These are phyloP conservation scores for Apamea monoglypha DNA, from an alignment of 2,888 invertebrate genomes.

Conservation along the genomic window DNA sequence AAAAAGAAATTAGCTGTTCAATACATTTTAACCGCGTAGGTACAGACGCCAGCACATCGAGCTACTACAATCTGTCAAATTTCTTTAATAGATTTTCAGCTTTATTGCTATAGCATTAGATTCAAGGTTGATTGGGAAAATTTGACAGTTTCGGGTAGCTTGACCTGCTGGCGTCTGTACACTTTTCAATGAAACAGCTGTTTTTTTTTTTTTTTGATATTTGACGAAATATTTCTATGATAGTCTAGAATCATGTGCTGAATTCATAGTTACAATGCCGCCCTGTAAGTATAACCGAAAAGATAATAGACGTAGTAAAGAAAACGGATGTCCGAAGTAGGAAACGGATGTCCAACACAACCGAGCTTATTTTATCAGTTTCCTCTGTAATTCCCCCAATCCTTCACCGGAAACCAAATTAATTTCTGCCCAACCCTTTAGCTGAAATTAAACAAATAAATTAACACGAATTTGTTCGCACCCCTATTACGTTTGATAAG, in stretches of 20 bases:
- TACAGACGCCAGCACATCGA: too few relatives aligned
- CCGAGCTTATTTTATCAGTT: conserved; percentile 35
- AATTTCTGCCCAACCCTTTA: conserved; percentile 37
- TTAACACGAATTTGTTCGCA: conserved; percentile 53
- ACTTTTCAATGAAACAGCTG: too few relatives aligned
- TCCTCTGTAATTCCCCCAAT: conserved; percentile 26
- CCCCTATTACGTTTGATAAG: conserved; percentile 38
- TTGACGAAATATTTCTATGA: not conserved
- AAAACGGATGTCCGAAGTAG: not conserved
- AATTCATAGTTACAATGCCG: too few relatives aligned
- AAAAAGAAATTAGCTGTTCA: too few relatives aligned
- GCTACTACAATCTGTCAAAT: too few relatives aligned
- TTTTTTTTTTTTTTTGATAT: too few relatives aligned
- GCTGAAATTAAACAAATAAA: conserved; percentile 54
- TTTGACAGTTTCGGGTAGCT: too few relatives aligned
- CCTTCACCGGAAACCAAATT: conserved; percentile 30
- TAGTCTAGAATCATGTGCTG: not conserved
- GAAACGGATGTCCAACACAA: not conserved
- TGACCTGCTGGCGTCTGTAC: too few relatives aligned
- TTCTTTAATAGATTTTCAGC: too few relatives aligned
- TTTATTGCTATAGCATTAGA: too few relatives aligned
- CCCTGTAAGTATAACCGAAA: not conserved
- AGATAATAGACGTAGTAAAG: not conserved
- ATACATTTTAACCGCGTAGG: too few relatives aligned
- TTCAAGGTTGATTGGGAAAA: too few relatives aligned